Base-by-base conservation (phyloP, 2,888 invertebrate genomes). In the Caenorhabditis sulstoni region DNA sequence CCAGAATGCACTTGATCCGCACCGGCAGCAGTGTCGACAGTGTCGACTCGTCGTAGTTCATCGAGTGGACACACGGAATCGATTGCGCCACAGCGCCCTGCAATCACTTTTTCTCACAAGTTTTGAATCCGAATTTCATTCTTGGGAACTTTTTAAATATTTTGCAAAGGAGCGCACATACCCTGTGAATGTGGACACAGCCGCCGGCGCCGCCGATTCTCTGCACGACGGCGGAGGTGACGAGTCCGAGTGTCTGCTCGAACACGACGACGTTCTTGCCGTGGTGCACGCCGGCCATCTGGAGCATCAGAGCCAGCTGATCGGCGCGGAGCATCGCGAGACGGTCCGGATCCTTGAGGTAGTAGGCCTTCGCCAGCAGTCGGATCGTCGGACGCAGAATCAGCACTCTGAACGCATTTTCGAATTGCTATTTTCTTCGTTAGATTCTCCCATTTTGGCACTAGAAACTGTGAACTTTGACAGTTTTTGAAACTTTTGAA, bases 271-370 rank as follows among this genome's bases (percentile, higher is more conserved):
- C 81, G 44, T 81, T 90, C 53, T 87, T 87, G 39, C 91, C 93
- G 0, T 94, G 93, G 88, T 94, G 94, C 9, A 97, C 92, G 87
- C 96, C 96, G 0, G 94, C 93, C 85, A 94, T 93, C 0, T 94
- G 94, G 53, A 97, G 92, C 23, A 98, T 93, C 91, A 97, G 96
- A 0, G 96, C 94, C 37, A 99, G 91, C 1, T 95, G 94, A 89
- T 99, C 98, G 82, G 94, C 92, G 41, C 98, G 93, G 57, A 97
- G 84, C 71, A 67, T 83, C 2, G 81, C 83, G 20, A 87, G 73
- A 41, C 85, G 59, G 57, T 88, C 88, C n/a, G 86, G 79, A 67
- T 87, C 86, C 89, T 94, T 94, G 62, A 93, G 93, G 90, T 94
- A 95, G 91, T 95, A 95, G 88, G 96, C 94, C 86, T 96, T 95